Conservation (phyloP, 2,113 vertebrate species). For the Emydura subglobosa region DNA sequence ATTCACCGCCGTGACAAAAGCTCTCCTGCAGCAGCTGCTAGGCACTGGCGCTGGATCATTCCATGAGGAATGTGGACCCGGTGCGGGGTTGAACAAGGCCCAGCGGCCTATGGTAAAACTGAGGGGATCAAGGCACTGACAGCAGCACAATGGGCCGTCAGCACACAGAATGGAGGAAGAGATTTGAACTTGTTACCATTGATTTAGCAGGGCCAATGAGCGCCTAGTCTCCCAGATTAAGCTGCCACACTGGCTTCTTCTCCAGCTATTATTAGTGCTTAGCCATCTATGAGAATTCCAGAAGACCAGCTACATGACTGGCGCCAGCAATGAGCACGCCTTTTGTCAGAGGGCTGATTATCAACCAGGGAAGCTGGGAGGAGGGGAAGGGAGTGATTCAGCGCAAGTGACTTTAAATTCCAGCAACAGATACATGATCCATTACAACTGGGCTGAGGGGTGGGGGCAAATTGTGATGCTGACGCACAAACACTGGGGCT, state of each 20-base stretch:
- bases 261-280: constrained; percentile 84
- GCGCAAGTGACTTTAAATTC: not conserved
- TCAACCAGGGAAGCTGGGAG: not conserved
- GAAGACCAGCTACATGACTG: constrained; percentile 76
- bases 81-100: not conserved
- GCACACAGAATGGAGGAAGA: not conserved
- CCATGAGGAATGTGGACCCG: not conserved
- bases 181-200: not conserved
- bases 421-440: not conserved
- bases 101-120: not conserved
- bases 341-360: constrained; percentile 77
- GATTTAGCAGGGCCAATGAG: constrained; percentile 11
- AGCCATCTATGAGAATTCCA: constrained; percentile 82
- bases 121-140: not conserved
- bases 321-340: constrained; percentile 57
- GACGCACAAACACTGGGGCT: not conserved
- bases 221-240: constrained; percentile 43
- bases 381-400: not conserved
- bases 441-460: not conserved
- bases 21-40: not conserved
- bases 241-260: constrained; percentile 26
- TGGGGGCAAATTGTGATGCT: not conserved
- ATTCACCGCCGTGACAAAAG: not conserved
- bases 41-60: not conserved
- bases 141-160: not conserved